Evolutionary conservation across 2,113 vertebrate species (phyloP).

Genomic region (Cyanoramphus novaezelandiae): DNA sequence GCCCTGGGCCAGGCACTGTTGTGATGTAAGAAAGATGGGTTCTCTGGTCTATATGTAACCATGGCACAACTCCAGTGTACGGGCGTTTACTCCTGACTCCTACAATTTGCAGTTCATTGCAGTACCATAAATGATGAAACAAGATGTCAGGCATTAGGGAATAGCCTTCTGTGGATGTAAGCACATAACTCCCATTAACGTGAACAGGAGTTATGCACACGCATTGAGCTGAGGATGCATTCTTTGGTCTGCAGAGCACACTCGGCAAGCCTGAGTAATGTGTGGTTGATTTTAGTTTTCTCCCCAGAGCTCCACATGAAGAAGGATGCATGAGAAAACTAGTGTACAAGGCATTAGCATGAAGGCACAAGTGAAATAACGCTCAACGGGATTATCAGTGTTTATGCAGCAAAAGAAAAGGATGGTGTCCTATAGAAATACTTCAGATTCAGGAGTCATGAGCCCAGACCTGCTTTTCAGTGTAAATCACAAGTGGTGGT

Average conservation of each 20-base stretch:
- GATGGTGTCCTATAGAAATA: conserved; percentile 10
- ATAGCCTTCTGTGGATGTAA: neutral
- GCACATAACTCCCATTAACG: neutral
- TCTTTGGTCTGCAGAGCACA: neutral
- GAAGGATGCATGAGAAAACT: conserved; percentile 20
- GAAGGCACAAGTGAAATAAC: neutral
- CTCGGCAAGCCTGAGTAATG: conserved; percentile 11
- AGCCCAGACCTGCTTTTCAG: neutral
- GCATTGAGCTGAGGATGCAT: neutral
- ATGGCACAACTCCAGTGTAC: neutral
- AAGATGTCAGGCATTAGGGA: neutral
- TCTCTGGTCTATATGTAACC: neutral
- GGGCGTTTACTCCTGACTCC: rapidly evolving
- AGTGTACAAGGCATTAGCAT: conserved; percentile 18
- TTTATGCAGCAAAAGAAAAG: conserved; percentile 5
- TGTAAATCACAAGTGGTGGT: neutral
- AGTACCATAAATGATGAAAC: neutral
- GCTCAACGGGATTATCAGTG: conserved; percentile 19
- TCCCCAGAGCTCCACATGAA: conserved; percentile 17
- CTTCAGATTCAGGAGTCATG: neutral
- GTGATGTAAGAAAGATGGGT: neutral
- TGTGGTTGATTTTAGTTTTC: conserved; percentile 40
- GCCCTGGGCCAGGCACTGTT: neutral
- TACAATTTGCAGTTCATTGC: neutral
- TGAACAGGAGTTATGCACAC: neutral